Evolutionary conservation across 2,113 vertebrate genomes (phyloP), one percentile per base, ranked within the genome.

Genomic region (Antechinus flavipes): DNA sequence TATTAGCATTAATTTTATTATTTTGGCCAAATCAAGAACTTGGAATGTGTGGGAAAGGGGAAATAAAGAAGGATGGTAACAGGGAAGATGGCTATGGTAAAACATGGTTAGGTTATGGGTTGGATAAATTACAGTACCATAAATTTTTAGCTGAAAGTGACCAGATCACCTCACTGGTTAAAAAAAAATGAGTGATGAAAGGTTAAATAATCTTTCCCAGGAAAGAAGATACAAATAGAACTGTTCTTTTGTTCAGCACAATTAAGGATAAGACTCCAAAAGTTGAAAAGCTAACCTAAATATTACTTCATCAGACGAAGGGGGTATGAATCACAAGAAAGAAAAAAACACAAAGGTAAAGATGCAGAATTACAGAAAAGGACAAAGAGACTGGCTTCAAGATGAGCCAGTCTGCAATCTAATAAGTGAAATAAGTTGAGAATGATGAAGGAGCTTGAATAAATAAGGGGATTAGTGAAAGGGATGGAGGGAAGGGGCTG

Each of bases 281-380:
- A n/a, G 68, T 6, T 76, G 6, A n/a, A 42, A 42, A 42, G 35
- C 35, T 76, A 52, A 52, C 50, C 50, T 52, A 52, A 52, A 52
- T 52, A 6, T 9, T n/a, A 76, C 6, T 76, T 76, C 68, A 7
- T 1, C n/a, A n/a, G 68, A n/a, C 42, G 16, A 76, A n/a, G 68
- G 19, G 6, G 68, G 0, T 30, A 19, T n/a, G 68, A 19, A n/a
- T 76, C 35, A 90, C 1, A 19, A 16, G 25, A 93, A 76, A 91
- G 30, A 93, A 93, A 92, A 91, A 93, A 93, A 92, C 89, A 56
- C 23, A 91, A 93, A 94, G 30, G 50, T 22, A 96, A 94, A 96
- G 24, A 26, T 24, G 49, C 52, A 92, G 54, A 90, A 91, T 89
- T 46, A 89, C 7, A 58, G 3, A 46, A 35, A 46, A 50, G 49